Conservation (phyloP, 2,797 vertebrate species). For the Halcyon smyrnensis region DNA sequence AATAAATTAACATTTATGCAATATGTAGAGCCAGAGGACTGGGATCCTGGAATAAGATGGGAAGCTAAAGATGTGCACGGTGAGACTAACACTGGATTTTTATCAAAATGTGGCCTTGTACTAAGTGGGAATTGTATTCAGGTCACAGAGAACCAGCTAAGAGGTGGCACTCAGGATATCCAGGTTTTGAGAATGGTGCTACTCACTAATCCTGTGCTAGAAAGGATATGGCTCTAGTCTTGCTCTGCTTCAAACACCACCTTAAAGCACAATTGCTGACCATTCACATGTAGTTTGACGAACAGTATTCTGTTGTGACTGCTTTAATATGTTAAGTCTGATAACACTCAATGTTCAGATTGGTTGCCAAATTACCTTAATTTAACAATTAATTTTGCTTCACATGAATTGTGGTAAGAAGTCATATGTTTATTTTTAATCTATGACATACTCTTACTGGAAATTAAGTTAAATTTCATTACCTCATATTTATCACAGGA, state of each 20-base stretch:
- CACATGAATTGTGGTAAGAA: neutral
- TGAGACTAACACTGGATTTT: neutral
- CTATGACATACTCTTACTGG: neutral
- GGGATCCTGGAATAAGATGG: neutral
- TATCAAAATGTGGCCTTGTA: neutral
- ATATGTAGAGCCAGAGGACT: fast-evolving
- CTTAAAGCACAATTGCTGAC: fast-evolving
- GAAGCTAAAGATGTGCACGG: neutral
- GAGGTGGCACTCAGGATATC: neutral
- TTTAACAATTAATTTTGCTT: neutral
- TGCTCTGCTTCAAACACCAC: neutral
- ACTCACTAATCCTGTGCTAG: neutral
- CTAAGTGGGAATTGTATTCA: neutral
- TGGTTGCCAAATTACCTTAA: neutral
- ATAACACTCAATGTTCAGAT: neutral
- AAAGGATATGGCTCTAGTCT: neutral
- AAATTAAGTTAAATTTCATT: neutral
- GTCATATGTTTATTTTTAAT: neutral
- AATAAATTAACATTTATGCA: neutral
- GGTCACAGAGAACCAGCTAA: neutral
- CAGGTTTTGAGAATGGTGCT: neutral
- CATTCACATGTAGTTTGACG: neutral
- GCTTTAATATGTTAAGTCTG: neutral
- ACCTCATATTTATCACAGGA: neutral
- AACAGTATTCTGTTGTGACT: neutral